phyloP scores from a whole-genome alignment of 1,140 invertebrate genomes.

The Riptortus pedestris region DNA sequence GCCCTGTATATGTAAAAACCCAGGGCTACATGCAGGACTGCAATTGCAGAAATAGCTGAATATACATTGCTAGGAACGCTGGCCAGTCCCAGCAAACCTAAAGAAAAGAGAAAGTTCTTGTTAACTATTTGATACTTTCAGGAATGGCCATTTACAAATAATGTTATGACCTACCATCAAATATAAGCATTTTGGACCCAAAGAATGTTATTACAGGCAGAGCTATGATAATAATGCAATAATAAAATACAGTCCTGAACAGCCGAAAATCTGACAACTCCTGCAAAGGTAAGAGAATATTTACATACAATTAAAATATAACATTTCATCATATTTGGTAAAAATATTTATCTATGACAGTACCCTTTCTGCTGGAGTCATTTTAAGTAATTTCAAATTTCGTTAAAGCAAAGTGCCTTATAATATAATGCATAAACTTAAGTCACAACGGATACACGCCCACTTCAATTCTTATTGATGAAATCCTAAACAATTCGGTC shows the following conservation, averaged over 20 bases:
- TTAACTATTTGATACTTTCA: neutral
- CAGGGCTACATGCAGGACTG: slow-evolving; percentile 58
- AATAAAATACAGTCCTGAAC: slow-evolving; percentile 26
- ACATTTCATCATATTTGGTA: no score
- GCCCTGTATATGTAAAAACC: slow-evolving; percentile 66
- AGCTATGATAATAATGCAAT: slow-evolving; percentile 26
- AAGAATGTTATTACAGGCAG: slow-evolving; percentile 27
- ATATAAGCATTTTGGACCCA: slow-evolving; percentile 19
- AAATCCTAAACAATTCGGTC: no score
- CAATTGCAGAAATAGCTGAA: slow-evolving; percentile 56
- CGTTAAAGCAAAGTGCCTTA: no score
- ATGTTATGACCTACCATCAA: slow-evolving; percentile 22
- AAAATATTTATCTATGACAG: no score
- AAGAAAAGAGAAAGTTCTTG: neutral
- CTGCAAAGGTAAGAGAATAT: no score
- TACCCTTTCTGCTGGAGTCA: no score
- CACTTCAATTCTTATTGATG: no score
- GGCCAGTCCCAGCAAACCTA: slow-evolving; percentile 38
- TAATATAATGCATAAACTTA: no score
- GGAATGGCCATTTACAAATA: neutral
- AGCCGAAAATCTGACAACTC: slow-evolving; percentile 18
- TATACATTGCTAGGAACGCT: slow-evolving; percentile 58
- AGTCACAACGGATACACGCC: no score
- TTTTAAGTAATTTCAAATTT: no score
- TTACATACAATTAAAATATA: no score